These are phyloP conservation scores for Batillaria attramentaria DNA, from an alignment of 1,140 invertebrate genomes.

Conservation along the genomic window DNA sequence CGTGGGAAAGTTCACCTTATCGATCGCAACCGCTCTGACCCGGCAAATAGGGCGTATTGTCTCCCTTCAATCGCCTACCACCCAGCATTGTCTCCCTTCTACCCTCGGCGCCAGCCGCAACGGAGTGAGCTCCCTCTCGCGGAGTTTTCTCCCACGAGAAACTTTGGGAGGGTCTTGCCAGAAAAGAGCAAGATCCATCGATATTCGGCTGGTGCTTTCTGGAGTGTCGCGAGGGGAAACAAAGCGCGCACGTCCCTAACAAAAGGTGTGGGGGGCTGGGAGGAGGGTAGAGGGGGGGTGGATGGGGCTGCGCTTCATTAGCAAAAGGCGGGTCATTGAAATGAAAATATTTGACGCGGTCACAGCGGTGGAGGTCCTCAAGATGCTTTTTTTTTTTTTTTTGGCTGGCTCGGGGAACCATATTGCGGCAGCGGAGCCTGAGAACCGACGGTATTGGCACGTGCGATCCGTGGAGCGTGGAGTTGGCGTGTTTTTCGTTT, in stretches of 20 bases:
- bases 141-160: background rate
- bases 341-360: constrained; percentile 19
- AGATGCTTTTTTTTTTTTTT: too few species aligned
- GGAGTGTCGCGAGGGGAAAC: background rate
- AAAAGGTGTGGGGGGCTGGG: background rate
- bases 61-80: too few species aligned
- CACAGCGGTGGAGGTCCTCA: background rate
- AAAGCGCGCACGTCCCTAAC: background rate
- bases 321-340: constrained; percentile 1
- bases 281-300: background rate
- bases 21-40: background rate
- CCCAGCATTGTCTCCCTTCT: constrained; percentile 9
- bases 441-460: background rate
- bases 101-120: background rate
- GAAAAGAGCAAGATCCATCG: background rate
- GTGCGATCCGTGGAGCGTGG: background rate
- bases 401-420: background rate
- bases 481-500: background rate
- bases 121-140: background rate
- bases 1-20: background rate
- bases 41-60: too few species aligned
- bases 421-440: background rate
- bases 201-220: background rate
- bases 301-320: background rate
- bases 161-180: background rate